Conservation (phyloP, 2,113 vertebrate species). For the Macquaria ambigua region DNA sequence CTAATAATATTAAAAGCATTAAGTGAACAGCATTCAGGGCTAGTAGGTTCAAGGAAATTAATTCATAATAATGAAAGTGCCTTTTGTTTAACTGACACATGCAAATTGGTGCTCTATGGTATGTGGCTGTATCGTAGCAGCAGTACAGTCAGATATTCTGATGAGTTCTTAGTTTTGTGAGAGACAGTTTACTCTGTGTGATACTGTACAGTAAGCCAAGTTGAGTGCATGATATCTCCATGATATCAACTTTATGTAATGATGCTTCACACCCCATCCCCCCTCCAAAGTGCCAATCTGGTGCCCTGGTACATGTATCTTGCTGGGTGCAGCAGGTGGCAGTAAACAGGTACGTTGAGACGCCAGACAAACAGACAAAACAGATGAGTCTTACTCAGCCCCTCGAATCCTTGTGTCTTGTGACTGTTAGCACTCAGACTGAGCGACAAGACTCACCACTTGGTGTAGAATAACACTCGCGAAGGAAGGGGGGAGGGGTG, state of each 20-base stretch:
- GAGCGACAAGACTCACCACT: conserved; percentile 33
- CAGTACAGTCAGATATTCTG: neutral
- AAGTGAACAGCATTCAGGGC: neutral
- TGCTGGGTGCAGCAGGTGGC: conserved; percentile 80
- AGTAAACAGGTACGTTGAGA: conserved; percentile 82
- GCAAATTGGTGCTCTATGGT: neutral
- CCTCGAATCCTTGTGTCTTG: conserved; percentile 44
- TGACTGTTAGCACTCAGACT: conserved; percentile 62
- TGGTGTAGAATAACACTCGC: neutral
- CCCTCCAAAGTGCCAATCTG: conserved; percentile 75
- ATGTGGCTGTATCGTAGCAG: neutral
- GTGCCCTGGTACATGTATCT: conserved; percentile 60
- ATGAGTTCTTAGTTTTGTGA: neutral
- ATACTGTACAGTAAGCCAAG: conserved; percentile 30
- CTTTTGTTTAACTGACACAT: conserved; percentile 4
- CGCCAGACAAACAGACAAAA: conserved; percentile 64
- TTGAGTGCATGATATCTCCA: conserved; percentile 41
- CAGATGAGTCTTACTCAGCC: conserved; percentile 80
- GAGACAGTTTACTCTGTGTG: neutral
- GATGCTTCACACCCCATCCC: conserved; percentile 66
- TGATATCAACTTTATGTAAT: conserved; percentile 64
- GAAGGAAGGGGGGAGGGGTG: neutral
- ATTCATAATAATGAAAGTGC: neutral
- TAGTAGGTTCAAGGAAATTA: neutral
- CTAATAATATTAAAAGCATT: neutral